phyloP scores from a whole-genome alignment of 1,140 invertebrate species.

The Drosophila sp. region DNA sequence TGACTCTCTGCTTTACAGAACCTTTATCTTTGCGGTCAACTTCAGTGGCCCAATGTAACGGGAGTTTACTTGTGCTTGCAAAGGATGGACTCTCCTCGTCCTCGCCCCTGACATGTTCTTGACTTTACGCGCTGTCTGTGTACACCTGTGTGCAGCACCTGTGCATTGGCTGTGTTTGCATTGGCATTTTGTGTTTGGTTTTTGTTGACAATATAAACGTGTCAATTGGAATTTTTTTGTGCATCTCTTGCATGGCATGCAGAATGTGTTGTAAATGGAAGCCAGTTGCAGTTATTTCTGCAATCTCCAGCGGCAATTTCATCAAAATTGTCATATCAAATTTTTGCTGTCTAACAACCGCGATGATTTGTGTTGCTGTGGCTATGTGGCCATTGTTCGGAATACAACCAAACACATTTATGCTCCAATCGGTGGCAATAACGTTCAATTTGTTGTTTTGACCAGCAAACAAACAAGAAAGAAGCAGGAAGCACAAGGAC shows the following conservation, averaged over 20 bases:
- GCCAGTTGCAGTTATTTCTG: slow-evolving; percentile 4
- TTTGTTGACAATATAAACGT: slow-evolving; percentile 27
- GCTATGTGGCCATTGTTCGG: too few relatives aligned
- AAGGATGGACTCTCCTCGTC: background rate
- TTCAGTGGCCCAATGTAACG: too few relatives aligned
- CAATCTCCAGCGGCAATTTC: slow-evolving; percentile 18
- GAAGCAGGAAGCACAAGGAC: background rate
- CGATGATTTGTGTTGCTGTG: slow-evolving; percentile 39
- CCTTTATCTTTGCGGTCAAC: background rate
- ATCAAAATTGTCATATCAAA: slow-evolving; percentile 57
- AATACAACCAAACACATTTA: slow-evolving; percentile 34
- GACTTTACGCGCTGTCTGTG: slow-evolving; percentile 17
- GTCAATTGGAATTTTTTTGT: background rate
- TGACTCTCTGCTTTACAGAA: background rate
- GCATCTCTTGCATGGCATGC: background rate
- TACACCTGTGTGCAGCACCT: background rate
- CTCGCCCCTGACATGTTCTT: background rate
- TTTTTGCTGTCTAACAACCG: slow-evolving; percentile 44
- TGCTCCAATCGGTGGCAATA: slow-evolving; percentile 59
- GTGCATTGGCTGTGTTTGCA: too few relatives aligned
- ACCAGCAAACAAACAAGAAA: slow-evolving; percentile 9
- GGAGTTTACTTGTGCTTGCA: too few relatives aligned
- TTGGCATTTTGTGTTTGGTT: slow-evolving; percentile 23
- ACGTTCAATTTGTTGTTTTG: slow-evolving; percentile 58
- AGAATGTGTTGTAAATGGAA: slow-evolving; percentile 1